A percentile compares a stretch with the other conserved stretches of the same genome.
phyloP scores from a whole-genome alignment of 1,140 invertebrate genomes.

The Physella acuta region DNA sequence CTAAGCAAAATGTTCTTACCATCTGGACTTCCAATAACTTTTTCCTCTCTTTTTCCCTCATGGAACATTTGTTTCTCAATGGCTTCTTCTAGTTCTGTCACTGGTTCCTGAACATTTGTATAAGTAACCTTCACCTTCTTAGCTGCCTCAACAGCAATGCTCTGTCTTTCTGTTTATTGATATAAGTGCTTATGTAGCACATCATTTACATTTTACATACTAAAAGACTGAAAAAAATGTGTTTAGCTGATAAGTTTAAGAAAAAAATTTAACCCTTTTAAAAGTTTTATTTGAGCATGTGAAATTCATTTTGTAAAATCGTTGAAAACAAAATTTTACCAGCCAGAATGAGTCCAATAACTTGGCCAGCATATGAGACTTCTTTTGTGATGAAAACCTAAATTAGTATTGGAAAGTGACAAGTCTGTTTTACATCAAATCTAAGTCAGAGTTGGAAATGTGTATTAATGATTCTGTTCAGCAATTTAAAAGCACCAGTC shows the following conservation, averaged over 20 bases:
- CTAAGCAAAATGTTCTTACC: slow-evolving; percentile 9
- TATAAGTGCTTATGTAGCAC: not conserved
- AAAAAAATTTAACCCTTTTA: not conserved
- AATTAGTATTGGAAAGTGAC: not conserved
- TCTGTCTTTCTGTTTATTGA: not conserved
- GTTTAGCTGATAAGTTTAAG: not conserved
- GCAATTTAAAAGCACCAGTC: too few species aligned
- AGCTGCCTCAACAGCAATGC: slow-evolving; percentile 65
- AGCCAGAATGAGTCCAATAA: slow-evolving; percentile 58
- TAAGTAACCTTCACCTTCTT: slow-evolving; percentile 69
- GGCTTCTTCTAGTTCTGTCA: slow-evolving; percentile 59
- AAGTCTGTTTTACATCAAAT: not conserved
- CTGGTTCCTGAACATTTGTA: slow-evolving; percentile 58
- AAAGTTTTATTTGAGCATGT: not conserved
- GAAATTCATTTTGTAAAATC: not conserved
- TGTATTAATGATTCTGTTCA: not conserved
- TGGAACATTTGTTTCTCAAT: slow-evolving; percentile 23
- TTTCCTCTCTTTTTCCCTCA: slow-evolving; percentile 17
- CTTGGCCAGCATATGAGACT: slow-evolving; percentile 59
- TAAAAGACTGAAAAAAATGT: not conserved
- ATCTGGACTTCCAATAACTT: slow-evolving; percentile 25
- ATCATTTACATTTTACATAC: not conserved
- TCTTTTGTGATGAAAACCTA: slow-evolving; percentile 57
- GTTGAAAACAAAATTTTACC: slow-evolving; percentile 14
- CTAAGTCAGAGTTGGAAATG: not conserved